phyloP scores from a whole-genome alignment of 2,113 vertebrate species.

The Panurus biarmicus region DNA sequence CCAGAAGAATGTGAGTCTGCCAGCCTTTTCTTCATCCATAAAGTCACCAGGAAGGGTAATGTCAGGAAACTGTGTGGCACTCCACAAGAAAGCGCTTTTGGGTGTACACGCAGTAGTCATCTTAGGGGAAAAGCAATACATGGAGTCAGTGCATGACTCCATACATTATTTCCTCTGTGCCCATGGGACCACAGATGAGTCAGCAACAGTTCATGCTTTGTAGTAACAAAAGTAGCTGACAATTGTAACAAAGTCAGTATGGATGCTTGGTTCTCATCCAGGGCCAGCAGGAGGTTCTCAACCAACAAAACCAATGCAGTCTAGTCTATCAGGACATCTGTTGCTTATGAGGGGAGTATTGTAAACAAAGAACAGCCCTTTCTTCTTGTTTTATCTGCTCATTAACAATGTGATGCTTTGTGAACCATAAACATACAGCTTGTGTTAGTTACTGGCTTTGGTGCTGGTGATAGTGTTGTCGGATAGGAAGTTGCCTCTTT shows the following conservation, averaged over 20 bases:
- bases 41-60: background rate
- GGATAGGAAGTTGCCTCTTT: background rate
- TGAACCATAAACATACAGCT: slow-evolving; percentile 39
- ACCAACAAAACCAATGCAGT: slow-evolving; percentile 57
- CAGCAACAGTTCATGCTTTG: slow-evolving; percentile 50
- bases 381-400: slow-evolving; percentile 53
- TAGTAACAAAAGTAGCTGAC: slow-evolving; percentile 60
- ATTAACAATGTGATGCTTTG: slow-evolving; percentile 57
- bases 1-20: background rate
- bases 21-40: background rate
- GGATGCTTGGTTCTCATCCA: slow-evolving; percentile 63
- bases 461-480: background rate
- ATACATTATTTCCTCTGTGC: slow-evolving; percentile 47
- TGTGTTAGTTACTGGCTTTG: slow-evolving; percentile 17
- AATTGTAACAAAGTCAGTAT: slow-evolving; percentile 59
- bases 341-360: slow-evolving; percentile 58
- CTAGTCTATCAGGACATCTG: slow-evolving; percentile 67
- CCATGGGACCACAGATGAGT: slow-evolving; percentile 38
- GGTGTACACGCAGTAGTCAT: slow-evolving; percentile 29
- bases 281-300: slow-evolving; percentile 57
- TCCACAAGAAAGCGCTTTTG: background rate
- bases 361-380: slow-evolving; percentile 60
- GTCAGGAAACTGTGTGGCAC: background rate
- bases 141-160: slow-evolving; percentile 26
- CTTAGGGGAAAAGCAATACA: background rate